phyloP scores from a whole-genome alignment of 2,888 invertebrate genomes.

The Pinctada fucata region DNA sequence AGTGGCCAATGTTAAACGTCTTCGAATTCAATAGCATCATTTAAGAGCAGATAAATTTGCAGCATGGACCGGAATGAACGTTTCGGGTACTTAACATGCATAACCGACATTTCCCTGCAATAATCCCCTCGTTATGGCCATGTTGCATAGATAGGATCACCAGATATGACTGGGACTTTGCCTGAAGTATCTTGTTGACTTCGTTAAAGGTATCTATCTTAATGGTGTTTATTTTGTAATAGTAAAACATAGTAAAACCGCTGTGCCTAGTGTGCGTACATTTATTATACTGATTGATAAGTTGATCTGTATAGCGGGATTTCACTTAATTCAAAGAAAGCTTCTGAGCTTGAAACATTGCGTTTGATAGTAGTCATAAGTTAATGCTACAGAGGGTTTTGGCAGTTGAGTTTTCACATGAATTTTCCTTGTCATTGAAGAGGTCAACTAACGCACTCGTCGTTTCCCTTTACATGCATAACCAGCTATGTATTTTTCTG shows the following conservation, averaged over 20 bases:
- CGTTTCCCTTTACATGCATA: slow-evolving; percentile 53
- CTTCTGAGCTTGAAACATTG: slow-evolving; percentile 35
- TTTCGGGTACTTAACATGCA: background rate
- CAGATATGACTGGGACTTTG: slow-evolving; percentile 24
- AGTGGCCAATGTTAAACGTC: background rate
- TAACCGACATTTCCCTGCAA: slow-evolving; percentile 20
- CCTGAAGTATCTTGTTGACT: slow-evolving; percentile 8
- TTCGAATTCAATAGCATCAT: too few species aligned
- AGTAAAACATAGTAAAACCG: background rate
- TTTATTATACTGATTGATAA: slow-evolving; percentile 37
- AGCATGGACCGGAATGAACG: too few species aligned
- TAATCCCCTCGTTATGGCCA: slow-evolving; percentile 23
- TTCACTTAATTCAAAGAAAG: slow-evolving; percentile 29
- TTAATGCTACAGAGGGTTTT: slow-evolving; percentile 28
- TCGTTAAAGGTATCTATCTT: slow-evolving; percentile 17
- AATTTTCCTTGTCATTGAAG: slow-evolving; percentile 35
- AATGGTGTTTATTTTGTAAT: slow-evolving; percentile 2
- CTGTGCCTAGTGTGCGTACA: background rate
- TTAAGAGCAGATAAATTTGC: too few species aligned
- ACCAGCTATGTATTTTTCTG: slow-evolving; percentile 14
- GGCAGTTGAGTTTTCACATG: background rate
- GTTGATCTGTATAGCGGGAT: slow-evolving; percentile 34
- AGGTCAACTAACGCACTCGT: slow-evolving; percentile 48
- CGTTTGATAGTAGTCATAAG: slow-evolving; percentile 41
- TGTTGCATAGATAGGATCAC: slow-evolving; percentile 2